Conservation (phyloP, 2,797 vertebrate genomes). For the Spea hammondii region DNA sequence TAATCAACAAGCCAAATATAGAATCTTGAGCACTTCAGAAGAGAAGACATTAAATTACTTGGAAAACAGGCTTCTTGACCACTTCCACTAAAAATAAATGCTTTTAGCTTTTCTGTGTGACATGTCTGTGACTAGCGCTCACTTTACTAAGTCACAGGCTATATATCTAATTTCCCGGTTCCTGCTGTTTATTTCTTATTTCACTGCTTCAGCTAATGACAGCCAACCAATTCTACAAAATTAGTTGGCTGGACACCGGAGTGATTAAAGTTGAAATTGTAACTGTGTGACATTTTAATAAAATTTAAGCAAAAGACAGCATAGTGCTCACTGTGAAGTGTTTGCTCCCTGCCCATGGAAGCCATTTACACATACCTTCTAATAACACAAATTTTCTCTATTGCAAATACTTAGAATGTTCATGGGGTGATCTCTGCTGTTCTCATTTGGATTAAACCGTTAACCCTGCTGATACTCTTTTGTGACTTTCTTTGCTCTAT, state of each 20-base stretch:
- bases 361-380: slow-evolving; percentile 39
- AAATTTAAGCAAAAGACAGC: slow-evolving; percentile 44
- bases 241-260: slow-evolving; percentile 41
- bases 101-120: too few species aligned
- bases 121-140: too few species aligned
- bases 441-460: slow-evolving; percentile 17
- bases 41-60: too few species aligned
- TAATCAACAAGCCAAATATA: too few species aligned
- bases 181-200: slow-evolving; percentile 20
- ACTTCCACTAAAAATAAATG: too few species aligned
- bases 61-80: too few species aligned
- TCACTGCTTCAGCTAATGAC: slow-evolving; percentile 32
- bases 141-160: too few species aligned
- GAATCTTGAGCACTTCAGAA: too few species aligned
- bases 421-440: slow-evolving; percentile 24
- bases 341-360: slow-evolving; percentile 42
- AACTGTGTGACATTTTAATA: slow-evolving; percentile 42
- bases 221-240: slow-evolving; percentile 32
- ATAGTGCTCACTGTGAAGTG: slow-evolving; percentile 47
- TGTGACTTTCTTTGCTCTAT: too few species aligned
- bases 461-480: slow-evolving; percentile 12
- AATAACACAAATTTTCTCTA: slow-evolving; percentile 43
- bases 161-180: too few species aligned
- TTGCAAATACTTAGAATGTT: slow-evolving; percentile 44
- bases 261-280: slow-evolving; percentile 43